These are phyloP conservation scores for Ctenochaetus hawaiiensis DNA, from an alignment of 2,797 vertebrate species.

Conservation along the genomic window DNA sequence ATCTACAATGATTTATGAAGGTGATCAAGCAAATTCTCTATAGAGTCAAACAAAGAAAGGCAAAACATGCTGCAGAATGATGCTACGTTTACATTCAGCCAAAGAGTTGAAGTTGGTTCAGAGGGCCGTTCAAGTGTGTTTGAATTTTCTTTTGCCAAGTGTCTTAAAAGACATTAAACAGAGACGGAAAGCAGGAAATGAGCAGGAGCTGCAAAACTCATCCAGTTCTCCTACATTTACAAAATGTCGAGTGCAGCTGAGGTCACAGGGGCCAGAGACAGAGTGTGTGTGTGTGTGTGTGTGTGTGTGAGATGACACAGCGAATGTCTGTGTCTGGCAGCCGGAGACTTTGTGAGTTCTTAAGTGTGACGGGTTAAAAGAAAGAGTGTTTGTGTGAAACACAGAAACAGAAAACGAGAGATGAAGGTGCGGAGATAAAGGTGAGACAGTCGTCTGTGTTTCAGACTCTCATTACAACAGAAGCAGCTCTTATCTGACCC, in stretches of 20 bases:
- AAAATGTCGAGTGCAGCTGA: background rate
- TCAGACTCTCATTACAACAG: conserved; percentile 24
- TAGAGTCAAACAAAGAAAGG: no score
- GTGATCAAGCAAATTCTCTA: no score
- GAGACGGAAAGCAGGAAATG: background rate
- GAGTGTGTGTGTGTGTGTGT: background rate
- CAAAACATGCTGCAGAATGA: no score
- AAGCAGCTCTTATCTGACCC: conserved; percentile 37
- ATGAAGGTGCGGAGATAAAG: conserved; percentile 14
- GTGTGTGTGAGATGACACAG: background rate
- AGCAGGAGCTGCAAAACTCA: conserved; percentile 5
- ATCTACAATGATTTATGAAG: no score
- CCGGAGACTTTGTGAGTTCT: background rate
- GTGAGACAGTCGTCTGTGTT: background rate
- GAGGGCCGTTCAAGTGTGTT: background rate
- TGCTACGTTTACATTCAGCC: no score
- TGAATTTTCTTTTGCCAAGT: background rate
- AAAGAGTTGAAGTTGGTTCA: no score
- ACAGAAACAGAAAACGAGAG: background rate
- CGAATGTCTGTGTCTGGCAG: background rate
- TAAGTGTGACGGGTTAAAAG: conserved; percentile 20
- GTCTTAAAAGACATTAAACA: background rate
- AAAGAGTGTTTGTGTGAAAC: conserved; percentile 9
- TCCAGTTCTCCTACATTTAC: background rate
- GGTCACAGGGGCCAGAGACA: background rate